Conservation (phyloP, 2,888 invertebrate genomes). For the Standfussiana lucernea region DNA sequence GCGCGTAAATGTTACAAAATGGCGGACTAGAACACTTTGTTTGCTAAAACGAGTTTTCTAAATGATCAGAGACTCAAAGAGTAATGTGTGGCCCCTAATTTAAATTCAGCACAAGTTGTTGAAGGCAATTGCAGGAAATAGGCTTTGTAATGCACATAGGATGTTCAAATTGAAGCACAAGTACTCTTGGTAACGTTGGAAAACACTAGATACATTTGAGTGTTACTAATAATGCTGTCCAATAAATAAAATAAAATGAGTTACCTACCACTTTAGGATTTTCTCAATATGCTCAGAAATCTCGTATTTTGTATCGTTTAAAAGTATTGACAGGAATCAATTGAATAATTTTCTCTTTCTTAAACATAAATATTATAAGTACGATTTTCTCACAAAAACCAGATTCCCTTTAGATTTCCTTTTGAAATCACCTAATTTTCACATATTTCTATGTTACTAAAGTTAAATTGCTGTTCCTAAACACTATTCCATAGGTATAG, state of each 20-base stretch:
- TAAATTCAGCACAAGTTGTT: constrained; percentile 51
- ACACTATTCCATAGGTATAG: not conserved
- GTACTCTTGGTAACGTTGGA: not conserved
- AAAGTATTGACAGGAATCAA: not conserved
- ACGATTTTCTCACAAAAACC: not conserved
- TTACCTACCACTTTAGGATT: not conserved
- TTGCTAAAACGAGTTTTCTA: constrained; percentile 17
- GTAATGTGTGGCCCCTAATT: constrained; percentile 23
- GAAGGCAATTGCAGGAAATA: constrained; percentile 50
- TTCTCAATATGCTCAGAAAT: not conserved
- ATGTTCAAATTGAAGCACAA: constrained; percentile 17
- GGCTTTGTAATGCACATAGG: constrained; percentile 47
- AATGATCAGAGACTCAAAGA: constrained; percentile 9
- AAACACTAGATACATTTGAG: constrained; percentile 9
- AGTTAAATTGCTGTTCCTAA: not conserved
- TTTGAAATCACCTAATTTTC: not conserved
- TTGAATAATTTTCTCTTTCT: not conserved
- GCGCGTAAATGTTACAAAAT: constrained; percentile 43
- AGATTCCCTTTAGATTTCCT: not conserved
- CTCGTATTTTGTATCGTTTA: not conserved
- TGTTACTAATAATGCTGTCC: not conserved
- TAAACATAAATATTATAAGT: not conserved
- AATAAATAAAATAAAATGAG: too few relatives aligned
- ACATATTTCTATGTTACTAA: not conserved
- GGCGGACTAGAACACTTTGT: constrained; percentile 6